Base-by-base conservation (phyloP, 1,140 invertebrate species). In the Macrobrachium rosenbergii region DNA sequence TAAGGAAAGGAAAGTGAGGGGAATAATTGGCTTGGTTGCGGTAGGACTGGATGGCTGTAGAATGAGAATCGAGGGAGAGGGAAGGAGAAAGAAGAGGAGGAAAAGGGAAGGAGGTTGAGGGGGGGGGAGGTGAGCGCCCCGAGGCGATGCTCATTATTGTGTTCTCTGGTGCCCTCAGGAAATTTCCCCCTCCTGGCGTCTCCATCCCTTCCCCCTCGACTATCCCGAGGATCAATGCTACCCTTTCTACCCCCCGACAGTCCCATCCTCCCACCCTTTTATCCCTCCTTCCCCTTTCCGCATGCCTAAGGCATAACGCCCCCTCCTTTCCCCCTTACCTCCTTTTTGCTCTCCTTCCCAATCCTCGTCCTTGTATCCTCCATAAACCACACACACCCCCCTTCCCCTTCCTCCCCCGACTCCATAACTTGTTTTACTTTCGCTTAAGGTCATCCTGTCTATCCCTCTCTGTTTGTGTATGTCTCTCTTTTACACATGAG, bases 81-180 rank as follows among this genome's bases (percentile, higher is more conserved):
- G 80, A 82, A 28, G 64, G 43, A 82, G 80, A 82, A 28, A 82
- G 63, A 73, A 21, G 73, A 69, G 73, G 58, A 82, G 81, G 73
- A 52, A 82, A 69, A 82, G 81, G 60, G 67, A 73, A 23, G 52
- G 79, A 81, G 63, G 28, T 5, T 28, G 80, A 82, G 72, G 60
- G 19, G 82, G 73, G 28, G 63, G 82, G 73, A 58, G 75, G 19
- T 63, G 82, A 83, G 63, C 60, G 63, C 76, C 76, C 76, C 21
- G 76, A 58, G 7, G 76, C 52, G 17, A 78, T 52, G 52, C 52
- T 52, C 52, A 52, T 52, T 52, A 52, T 52, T 52, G 52, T 52
- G 52, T 52, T 52, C 52, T 52, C 52, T 52, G 52, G 52, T 52
- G 52, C 52, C 52, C 52, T 23, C 28, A 23, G 45, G 23, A 58